phyloP scores from a whole-genome alignment of 2,888 invertebrate species.

The Cheilosia vernalis region DNA sequence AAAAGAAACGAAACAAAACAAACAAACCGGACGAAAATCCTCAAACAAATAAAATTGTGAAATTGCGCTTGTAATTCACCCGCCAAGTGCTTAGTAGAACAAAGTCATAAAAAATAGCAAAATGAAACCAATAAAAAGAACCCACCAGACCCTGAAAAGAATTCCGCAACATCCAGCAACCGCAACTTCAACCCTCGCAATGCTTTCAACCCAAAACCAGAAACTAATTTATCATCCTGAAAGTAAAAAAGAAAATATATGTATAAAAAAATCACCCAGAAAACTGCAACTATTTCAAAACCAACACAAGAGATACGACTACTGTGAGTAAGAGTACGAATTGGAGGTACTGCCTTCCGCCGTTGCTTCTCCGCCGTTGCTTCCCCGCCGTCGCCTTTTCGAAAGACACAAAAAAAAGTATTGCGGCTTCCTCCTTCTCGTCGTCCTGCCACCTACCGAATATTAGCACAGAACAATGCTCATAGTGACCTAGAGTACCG shows the following conservation, averaged over 20 bases:
- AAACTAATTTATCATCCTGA: conserved; percentile 74
- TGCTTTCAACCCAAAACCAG: conserved; percentile 70
- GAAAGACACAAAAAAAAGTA: not conserved
- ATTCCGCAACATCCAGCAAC: conserved; percentile 71
- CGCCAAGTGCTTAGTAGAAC: conserved; percentile 76
- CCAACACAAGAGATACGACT: conserved; percentile 62
- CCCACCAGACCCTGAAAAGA: conserved; percentile 74
- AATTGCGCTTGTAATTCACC: conserved; percentile 75
- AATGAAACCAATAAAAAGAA: conserved; percentile 76
- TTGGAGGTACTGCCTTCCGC: conserved; percentile 52
- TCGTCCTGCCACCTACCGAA: conserved; percentile 1
- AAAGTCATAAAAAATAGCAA: conserved; percentile 80
- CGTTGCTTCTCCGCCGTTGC: not conserved
- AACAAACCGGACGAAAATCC: conserved; percentile 43
- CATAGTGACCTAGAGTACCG: conserved; percentile 29
- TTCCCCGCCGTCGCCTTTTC: conserved; percentile 12
- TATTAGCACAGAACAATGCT: conserved; percentile 56
- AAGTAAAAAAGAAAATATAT: conserved; percentile 35
- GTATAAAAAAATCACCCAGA: conserved; percentile 38
- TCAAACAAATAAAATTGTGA: conserved; percentile 75
- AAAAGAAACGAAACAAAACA: not conserved
- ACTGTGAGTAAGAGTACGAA: conserved; percentile 3
- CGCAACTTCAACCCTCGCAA: conserved; percentile 41
- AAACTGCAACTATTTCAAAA: conserved; percentile 75
- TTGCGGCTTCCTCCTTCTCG: conserved; percentile 30